phyloP scores from a whole-genome alignment of 2,888 invertebrate species.

The Apodemia duryi region DNA sequence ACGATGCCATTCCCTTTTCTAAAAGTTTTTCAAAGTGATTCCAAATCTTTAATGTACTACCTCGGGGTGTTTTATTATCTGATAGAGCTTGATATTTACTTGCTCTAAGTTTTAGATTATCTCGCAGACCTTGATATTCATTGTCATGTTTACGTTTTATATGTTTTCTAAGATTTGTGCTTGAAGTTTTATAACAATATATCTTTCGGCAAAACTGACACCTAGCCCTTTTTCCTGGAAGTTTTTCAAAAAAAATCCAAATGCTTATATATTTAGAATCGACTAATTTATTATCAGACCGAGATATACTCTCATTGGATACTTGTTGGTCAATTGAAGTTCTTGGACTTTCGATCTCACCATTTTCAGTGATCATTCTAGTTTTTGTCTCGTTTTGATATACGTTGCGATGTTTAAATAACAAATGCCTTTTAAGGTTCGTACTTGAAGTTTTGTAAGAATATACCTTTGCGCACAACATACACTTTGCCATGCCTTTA shows the following conservation, averaged over 20 bases:
- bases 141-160: no score
- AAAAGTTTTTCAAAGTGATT: not conserved
- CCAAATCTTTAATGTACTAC: not conserved
- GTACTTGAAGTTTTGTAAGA: not conserved
- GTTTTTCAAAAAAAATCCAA: not conserved
- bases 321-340: not conserved
- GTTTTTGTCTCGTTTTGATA: not conserved
- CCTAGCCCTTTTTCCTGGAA: not conserved
- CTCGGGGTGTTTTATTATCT: not conserved
- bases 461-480: no score
- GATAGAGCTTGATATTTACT: not conserved
- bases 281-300: not conserved
- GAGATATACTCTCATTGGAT: not conserved
- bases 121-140: no score
- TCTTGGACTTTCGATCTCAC: not conserved
- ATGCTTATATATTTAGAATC: not conserved
- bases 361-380: not conserved
- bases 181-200: not conserved
- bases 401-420: not conserved
- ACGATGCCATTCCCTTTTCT: not conserved
- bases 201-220: not conserved
- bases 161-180: no score
- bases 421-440: not conserved
- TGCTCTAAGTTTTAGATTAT: not conserved
- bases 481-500: not conserved